Evolutionary conservation across 2,888 invertebrate genomes (phyloP), one percentile per base, ranked within the genome.

Genomic region (Drosophila quasianomalipes): DNA sequence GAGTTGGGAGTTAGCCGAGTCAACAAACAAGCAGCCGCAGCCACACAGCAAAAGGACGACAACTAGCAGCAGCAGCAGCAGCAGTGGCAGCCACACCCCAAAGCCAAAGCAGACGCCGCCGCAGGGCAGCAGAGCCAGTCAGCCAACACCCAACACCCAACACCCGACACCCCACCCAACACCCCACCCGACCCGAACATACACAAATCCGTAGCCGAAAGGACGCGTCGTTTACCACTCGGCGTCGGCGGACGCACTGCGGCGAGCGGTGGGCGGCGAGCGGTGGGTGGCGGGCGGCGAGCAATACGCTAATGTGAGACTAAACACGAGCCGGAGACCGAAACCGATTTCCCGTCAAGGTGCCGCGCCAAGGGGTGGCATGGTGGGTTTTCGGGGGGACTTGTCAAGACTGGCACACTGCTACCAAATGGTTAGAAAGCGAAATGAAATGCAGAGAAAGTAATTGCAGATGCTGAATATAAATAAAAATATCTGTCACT

Each of bases 281-380:
- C 2, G n/a, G n/a, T 2, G 41, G 41, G 65, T 39, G 72, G 70
- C 57, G 74, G 70, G 28, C 28, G 28, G 5, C 28, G 28, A 4
- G 76, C 68, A 62, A 71, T 65, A 86, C 90, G 87, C 89, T 88
- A 88, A 88, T 88, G 90, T 83, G 81, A 77, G 89, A 65, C 90
- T 90, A 89, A 90, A 86, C 80, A 89, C 83, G 81, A 81, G 83
- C 76, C 57, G 61, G 79, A 66, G 80, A 83, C 78, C 80, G 76
- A 87, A 85, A 86, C 83, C 89, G 82, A 90, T 90, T 85, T 82
- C 82, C 89, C 84, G 80, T 72, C 67, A 83, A 77, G 70, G 74
- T 80, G 70, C 73, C 70, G 72, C 65, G 68, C 41, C 3, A 16
- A 58, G 22, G 57, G 57, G n/a, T 41, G 55, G 37, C 10, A 35